Evolutionary conservation across 2,113 vertebrate genomes (phyloP).

Genomic region (Mustelus asterias): DNA sequence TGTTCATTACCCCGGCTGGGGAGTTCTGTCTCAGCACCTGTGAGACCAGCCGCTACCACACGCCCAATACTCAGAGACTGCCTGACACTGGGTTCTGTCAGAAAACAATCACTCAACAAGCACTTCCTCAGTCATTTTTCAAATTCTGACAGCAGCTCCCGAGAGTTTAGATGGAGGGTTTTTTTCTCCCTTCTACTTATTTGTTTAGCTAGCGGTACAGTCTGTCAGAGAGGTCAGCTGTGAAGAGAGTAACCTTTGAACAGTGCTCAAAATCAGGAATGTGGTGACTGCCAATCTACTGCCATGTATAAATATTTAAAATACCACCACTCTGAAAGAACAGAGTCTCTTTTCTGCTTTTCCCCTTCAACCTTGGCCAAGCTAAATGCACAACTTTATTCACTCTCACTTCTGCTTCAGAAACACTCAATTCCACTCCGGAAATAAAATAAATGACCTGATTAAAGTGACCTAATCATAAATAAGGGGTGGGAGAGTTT

Average conservation of each 20-base stretch:
- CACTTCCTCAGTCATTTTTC: slow-evolving; percentile 34
- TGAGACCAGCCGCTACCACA: background rate
- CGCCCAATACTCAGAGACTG: background rate
- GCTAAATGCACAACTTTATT: background rate
- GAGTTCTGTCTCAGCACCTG: slow-evolving; percentile 13
- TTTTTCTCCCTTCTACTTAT: background rate
- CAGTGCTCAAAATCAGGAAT: slow-evolving; percentile 17
- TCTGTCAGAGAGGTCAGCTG: slow-evolving; percentile 3
- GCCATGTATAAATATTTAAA: background rate
- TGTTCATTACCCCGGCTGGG: background rate
- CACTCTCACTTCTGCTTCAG: background rate
- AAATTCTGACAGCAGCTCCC: slow-evolving; percentile 27
- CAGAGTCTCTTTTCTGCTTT: background rate
- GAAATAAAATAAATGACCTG: background rate
- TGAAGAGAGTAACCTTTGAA: slow-evolving; percentile 15
- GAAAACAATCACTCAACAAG: slow-evolving; percentile 25
- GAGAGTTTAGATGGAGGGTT: background rate
- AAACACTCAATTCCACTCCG: background rate
- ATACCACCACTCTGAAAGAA: background rate
- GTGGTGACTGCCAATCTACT: background rate
- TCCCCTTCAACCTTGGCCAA: too few relatives aligned
- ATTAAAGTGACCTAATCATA: background rate
- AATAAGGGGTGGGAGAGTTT: background rate
- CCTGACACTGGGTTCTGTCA: slow-evolving; percentile 23
- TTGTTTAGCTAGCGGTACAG: slow-evolving; percentile 21